Conservation (phyloP, 2,797 vertebrate species). For the Danio albolineatus region DNA sequence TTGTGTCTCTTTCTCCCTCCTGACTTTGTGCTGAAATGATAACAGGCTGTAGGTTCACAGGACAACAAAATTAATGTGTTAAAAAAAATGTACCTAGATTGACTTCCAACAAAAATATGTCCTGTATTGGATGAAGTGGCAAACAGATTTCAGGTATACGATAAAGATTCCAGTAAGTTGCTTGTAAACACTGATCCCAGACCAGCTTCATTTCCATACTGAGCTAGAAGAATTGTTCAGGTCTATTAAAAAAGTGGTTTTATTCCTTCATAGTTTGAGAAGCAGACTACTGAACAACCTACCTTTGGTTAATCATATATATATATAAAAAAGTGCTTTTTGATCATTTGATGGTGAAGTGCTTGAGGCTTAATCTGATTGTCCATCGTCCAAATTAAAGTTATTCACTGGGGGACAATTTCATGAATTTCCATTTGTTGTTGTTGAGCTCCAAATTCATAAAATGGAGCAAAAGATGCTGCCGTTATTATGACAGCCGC, state of each 20-base stretch:
- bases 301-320: conserved; percentile 2
- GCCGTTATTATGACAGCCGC: conserved; percentile 85
- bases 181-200: conserved; percentile 15
- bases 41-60: background rate
- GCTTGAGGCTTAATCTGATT: conserved; percentile 1
- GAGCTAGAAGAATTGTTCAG: background rate
- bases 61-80: background rate
- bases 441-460: conserved; percentile 67
- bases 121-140: background rate
- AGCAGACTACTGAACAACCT: background rate
- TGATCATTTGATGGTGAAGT: background rate
- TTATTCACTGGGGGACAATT: background rate
- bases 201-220: background rate
- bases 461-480: conserved; percentile 89
- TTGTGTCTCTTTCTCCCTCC: background rate
- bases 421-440: conserved; percentile 1
- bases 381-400: conserved; percentile 1
- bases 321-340: conserved; percentile 18
- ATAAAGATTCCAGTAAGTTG: background rate
- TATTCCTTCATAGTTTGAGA: conserved; percentile 1
- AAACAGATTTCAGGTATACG: background rate
- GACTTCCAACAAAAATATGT: background rate
- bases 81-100: background rate
- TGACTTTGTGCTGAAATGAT: conserved; percentile 7
- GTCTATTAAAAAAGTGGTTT: background rate